Conservation (phyloP, 2,888 invertebrate genomes). For the Julus scanicus region DNA sequence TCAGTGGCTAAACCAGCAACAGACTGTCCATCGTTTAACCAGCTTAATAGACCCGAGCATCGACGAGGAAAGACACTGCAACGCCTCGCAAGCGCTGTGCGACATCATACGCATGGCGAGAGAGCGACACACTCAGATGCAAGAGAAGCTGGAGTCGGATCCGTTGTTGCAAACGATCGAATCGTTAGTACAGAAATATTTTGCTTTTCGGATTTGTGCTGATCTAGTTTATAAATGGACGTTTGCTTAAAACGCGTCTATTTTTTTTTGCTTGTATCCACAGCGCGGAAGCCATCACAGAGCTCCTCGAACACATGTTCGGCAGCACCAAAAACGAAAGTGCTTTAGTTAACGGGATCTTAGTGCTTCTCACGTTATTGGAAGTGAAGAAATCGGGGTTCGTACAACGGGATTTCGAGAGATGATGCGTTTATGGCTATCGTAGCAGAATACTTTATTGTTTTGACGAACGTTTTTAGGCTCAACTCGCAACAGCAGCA, state of each 20-base stretch:
- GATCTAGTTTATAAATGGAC: background rate
- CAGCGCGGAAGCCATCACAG: constrained; percentile 75
- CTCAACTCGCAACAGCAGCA: constrained; percentile 52
- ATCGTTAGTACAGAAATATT: constrained; percentile 71
- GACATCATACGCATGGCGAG: constrained; percentile 81
- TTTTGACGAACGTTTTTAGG: background rate
- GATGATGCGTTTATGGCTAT: background rate
- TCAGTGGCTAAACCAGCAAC: constrained; percentile 91
- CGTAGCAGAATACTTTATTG: background rate
- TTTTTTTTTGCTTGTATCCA: constrained; percentile 34
- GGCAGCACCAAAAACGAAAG: constrained; percentile 71
- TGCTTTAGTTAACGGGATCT: constrained; percentile 82
- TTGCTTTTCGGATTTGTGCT: background rate
- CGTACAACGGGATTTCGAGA: constrained; percentile 40
- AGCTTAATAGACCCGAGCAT: constrained; percentile 74
- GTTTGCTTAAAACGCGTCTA: too few relatives aligned
- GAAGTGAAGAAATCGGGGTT: constrained; percentile 67
- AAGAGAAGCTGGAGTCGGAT: constrained; percentile 75
- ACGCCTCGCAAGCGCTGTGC: constrained; percentile 88
- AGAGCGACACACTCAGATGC: constrained; percentile 64
- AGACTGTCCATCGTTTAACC: constrained; percentile 83
- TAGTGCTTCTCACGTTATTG: constrained; percentile 80
- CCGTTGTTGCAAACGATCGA: constrained; percentile 79
- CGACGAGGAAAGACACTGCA: constrained; percentile 82
- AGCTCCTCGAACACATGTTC: constrained; percentile 81